Evolutionary conservation across 1,140 invertebrate genomes (phyloP).

Genomic region (Latrodectus geometricus): DNA sequence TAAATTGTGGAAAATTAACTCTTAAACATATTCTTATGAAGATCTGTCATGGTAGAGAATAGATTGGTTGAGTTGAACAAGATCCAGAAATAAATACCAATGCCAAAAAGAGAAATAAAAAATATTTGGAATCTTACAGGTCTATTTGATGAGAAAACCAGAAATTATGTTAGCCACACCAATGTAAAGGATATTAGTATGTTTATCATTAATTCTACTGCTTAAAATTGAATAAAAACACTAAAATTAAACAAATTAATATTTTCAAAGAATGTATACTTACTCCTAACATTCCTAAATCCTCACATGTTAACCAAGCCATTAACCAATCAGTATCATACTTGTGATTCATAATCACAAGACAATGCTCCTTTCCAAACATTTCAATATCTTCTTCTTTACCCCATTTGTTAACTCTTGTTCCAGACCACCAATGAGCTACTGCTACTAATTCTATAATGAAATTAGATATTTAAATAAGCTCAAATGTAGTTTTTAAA

Average conservation of each 20-base stretch:
- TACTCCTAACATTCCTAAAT: conserved; percentile 82
- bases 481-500: no score
- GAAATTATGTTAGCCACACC: no score
- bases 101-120: no score
- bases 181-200: no score
- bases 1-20: no score
- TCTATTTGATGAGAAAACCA: no score
- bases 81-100: background rate
- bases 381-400: conserved; percentile 82
- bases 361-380: conserved; percentile 88
- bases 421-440: conserved; percentile 91
- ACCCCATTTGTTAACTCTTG: conserved; percentile 79
- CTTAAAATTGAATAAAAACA: background rate
- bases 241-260: background rate
- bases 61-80: background rate
- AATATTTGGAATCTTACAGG: no score
- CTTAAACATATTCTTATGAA: no score
- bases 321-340: conserved; percentile 96
- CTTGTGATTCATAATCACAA: conserved; percentile 93
- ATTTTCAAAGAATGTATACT: conserved; percentile 65
- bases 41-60: no score
- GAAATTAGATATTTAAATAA: no score
- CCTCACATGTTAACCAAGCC: conserved; percentile 87
- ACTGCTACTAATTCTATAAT: conserved; percentile 88
- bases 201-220: no score